Evolutionary conservation across 1,140 invertebrate genomes (phyloP), one percentile per base, ranked within the genome.

Genomic region (Proctacanthus coquilletti): DNA sequence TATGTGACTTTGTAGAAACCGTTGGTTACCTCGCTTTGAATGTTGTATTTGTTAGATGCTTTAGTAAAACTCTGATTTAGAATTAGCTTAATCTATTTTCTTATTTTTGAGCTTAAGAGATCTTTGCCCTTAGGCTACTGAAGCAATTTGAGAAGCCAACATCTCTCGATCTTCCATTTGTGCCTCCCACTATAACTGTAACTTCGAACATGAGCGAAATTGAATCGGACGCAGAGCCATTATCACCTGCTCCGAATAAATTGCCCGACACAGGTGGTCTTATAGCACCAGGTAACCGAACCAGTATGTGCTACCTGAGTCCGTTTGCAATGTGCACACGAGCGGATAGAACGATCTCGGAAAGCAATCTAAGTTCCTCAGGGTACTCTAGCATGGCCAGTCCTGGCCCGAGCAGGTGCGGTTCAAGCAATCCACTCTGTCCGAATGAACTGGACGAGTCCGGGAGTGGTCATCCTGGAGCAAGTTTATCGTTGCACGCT

Each of bases 331-430:
- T 79, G 64, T 70, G 72, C 18, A 65, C 71, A 8, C 56, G 73
- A 44, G 68, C 72, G 9, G 77, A 80, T 46, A 64, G 79, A 46
- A 74, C 75, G 11, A 75, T 77, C 11, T 84, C 80, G 1, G 79
- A 84, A 57, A 81, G 78, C 0, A 84, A 84, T 57, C 57, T 84
- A 15, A 81, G 77, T 41, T 82, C 79, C 8, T 82, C 78, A 1
- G 81, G 81, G n/a, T 84, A 84, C 49, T 80, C 76, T 41, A 82
- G 79, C 4, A 81, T 83, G 73, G 78, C 79, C 2, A 80, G 75
- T 59, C 79, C 79, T 1, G 79, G 77, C 2, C 76, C 78, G 2
- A 81, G 77, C 1, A 61, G 80, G 32, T 82, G 79, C 53, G 77
- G 77, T 8, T 82, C 78, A 0, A 81, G 73, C 45, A 83, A 80